phyloP scores from a whole-genome alignment of 1,140 invertebrate species.

The Hormaphis cornu region DNA sequence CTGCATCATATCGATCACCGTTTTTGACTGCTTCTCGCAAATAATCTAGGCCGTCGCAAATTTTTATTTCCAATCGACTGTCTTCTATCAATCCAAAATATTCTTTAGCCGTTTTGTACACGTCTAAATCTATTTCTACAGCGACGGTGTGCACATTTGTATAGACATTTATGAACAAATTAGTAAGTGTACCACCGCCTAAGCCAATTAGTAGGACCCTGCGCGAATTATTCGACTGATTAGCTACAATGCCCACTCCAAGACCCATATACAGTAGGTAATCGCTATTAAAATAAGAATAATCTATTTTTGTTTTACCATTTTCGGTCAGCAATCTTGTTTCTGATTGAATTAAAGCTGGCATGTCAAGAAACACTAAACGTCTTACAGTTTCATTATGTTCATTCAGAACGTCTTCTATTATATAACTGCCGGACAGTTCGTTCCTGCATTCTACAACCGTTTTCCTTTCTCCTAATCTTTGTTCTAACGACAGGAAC shows the following conservation, averaged over 20 bases:
- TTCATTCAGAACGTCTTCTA: slow-evolving; percentile 66
- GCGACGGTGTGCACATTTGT: slow-evolving; percentile 54
- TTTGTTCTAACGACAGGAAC: slow-evolving; percentile 16
- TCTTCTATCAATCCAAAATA: slow-evolving; percentile 71
- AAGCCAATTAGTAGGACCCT: slow-evolving; percentile 65
- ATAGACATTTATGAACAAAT: slow-evolving; percentile 67
- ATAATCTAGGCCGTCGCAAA: slow-evolving; percentile 74
- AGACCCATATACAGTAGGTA: slow-evolving; percentile 44
- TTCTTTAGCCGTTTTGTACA: slow-evolving; percentile 68
- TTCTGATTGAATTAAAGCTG: slow-evolving; percentile 83
- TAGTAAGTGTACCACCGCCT: slow-evolving; percentile 75
- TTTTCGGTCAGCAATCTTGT: slow-evolving; percentile 44
- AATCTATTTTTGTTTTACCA: slow-evolving; percentile 38
- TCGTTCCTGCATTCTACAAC: slow-evolving; percentile 61
- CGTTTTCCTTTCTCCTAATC: slow-evolving; percentile 46
- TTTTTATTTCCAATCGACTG: slow-evolving; percentile 60
- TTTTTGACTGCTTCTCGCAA: slow-evolving; percentile 49
- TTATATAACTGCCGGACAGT: slow-evolving; percentile 70
- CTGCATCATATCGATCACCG: slow-evolving; percentile 56
- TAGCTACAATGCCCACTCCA: slow-evolving; percentile 11
- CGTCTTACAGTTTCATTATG: slow-evolving; percentile 52
- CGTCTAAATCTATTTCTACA: slow-evolving; percentile 78
- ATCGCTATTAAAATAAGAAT: slow-evolving; percentile 62
- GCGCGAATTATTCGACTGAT: slow-evolving; percentile 41
- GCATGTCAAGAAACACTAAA: slow-evolving; percentile 74